Evolutionary conservation across 2,797 vertebrate species (phyloP).

Genomic region (Selene dorsalis): DNA sequence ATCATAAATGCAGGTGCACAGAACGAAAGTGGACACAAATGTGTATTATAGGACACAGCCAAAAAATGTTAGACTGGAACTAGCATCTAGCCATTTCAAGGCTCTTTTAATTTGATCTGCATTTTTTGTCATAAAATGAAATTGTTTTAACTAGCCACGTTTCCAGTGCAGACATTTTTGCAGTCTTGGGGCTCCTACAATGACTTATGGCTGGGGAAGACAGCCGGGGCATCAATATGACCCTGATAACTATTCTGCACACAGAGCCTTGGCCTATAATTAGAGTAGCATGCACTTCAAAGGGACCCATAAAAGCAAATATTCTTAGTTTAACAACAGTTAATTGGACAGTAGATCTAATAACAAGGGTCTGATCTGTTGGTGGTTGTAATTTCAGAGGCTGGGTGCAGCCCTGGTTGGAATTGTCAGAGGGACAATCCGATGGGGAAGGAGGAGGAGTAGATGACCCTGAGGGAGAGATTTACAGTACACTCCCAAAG

Average conservation of each 20-base stretch:
- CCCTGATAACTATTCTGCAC: conserved; percentile 47
- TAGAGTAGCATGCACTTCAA: conserved; percentile 62
- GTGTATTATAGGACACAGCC: neutral
- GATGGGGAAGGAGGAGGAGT: conserved; percentile 40
- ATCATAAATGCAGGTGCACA: conserved; percentile 25
- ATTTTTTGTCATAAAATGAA: conserved; percentile 19
- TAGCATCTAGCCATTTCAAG: conserved; percentile 19
- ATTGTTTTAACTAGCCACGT: conserved; percentile 10
- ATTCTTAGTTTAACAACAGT: conserved; percentile 58
- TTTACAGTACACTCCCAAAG: conserved; percentile 69
- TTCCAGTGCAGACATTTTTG: conserved; percentile 29
- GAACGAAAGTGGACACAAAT: neutral
- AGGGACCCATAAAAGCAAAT: conserved; percentile 59
- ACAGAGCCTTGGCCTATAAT: conserved; percentile 55
- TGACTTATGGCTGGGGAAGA: conserved; percentile 41
- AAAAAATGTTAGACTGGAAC: conserved; percentile 28
- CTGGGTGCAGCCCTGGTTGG: conserved; percentile 45
- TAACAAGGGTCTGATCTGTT: conserved; percentile 55
- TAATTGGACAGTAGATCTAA: conserved; percentile 64
- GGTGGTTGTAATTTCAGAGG: conserved; percentile 69
- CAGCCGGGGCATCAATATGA: conserved; percentile 44
- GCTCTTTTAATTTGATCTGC: conserved; percentile 32
- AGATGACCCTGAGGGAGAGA: conserved; percentile 69
- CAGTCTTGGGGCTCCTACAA: neutral
- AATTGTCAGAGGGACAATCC: conserved; percentile 63